phyloP scores from a whole-genome alignment of 2,113 vertebrate species.

The Acanthisitta chloris region DNA sequence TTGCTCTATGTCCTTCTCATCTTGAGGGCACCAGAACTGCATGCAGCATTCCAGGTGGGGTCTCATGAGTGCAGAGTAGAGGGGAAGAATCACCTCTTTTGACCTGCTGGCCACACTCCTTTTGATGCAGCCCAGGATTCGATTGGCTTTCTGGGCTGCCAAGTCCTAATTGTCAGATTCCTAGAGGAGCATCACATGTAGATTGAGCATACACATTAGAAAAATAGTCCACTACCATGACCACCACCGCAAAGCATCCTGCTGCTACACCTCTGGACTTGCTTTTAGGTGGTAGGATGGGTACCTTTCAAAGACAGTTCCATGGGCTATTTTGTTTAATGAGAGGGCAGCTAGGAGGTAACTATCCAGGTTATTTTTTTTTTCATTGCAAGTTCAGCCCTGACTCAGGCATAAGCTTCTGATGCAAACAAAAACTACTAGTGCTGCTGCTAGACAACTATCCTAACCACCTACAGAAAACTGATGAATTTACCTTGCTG shows the following conservation, averaged over 20 bases:
- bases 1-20: too few species aligned
- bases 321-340: background rate
- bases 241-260: background rate
- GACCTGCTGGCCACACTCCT: too few species aligned
- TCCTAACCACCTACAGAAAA: background rate
- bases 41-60: too few species aligned
- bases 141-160: too few species aligned
- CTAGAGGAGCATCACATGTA: background rate
- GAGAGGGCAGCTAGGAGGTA: background rate
- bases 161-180: too few species aligned
- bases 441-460: background rate
- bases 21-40: too few species aligned
- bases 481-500: background rate
- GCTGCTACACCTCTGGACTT: background rate
- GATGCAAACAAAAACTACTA: background rate
- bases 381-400: background rate
- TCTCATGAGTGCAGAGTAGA: too few species aligned
- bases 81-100: too few species aligned
- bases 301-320: background rate
- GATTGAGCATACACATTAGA: background rate
- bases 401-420: background rate
- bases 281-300: background rate
- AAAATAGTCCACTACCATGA: background rate
- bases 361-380: background rate
- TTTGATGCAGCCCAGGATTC: too few species aligned